Conservation (phyloP, 2,797 vertebrate species). For the Phrynocephalus forsythii region DNA sequence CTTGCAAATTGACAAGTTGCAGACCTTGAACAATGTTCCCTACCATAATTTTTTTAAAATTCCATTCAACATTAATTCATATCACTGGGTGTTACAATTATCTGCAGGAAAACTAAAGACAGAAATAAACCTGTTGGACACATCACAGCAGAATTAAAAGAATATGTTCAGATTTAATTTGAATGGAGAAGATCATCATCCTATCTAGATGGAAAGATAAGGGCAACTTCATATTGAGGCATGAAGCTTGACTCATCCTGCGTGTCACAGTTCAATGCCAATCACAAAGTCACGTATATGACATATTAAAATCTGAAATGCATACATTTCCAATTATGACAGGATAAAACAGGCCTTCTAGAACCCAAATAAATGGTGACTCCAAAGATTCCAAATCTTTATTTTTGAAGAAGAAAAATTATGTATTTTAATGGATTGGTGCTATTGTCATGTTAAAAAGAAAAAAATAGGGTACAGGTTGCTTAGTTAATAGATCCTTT, state of each 20-base stretch:
- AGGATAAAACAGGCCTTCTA: conserved; percentile 30
- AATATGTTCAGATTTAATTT: conserved; percentile 60
- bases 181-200: conserved; percentile 51
- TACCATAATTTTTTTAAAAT: conserved; percentile 58
- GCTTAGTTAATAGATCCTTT: not conserved
- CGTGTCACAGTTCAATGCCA: conserved; percentile 44
- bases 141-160: conserved; percentile 38
- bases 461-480: not conserved
- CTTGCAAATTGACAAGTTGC: conserved; percentile 49
- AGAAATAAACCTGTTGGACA: conserved; percentile 56
- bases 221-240: conserved; percentile 36
- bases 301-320: conserved; percentile 50
- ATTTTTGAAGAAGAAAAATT: not conserved
- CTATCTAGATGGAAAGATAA: conserved; percentile 40
- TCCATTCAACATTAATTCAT: conserved; percentile 61
- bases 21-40: conserved; percentile 62
- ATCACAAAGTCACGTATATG: conserved; percentile 36
- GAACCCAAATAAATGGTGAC: conserved; percentile 25
- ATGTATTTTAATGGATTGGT: not conserved
- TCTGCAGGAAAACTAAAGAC: conserved; percentile 65
- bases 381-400: not conserved
- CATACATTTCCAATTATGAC: conserved; percentile 48
- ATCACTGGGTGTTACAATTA: conserved; percentile 49
- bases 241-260: conserved; percentile 45
- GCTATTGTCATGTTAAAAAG: not conserved